Evolutionary conservation across 2,888 invertebrate species (phyloP), one percentile per base, ranked within the genome.

Genomic region (Calameuta idolon): DNA sequence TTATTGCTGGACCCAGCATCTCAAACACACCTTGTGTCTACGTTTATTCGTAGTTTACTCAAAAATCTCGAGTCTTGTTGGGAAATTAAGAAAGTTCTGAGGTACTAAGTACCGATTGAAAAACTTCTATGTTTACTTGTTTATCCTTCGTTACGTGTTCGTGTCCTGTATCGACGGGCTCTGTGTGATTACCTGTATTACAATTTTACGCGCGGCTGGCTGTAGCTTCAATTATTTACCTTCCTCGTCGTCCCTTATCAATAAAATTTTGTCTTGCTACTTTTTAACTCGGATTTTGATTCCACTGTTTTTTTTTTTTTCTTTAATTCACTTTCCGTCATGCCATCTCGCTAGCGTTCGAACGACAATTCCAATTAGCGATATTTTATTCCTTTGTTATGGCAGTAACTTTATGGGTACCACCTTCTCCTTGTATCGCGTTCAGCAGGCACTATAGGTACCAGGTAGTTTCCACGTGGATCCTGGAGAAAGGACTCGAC

Each of bases 111-210:
- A 55, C 55, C 55, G 23, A 23, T 55, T 23, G 55, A 55, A 55
- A 55, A 4, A 23, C 23, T 55, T 55, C 2, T 15, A 23, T 55
- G 55, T 55, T 55, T 55, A 55, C 55, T 55, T 55, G 55, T 55
- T 55, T 55, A 9, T 9, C 55, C 23, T 23, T 23, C 55, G 15
- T 23, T 55, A 55, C 55, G 23, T 4, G 23, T 9, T 9, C 5
- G 23, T 35, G 12, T 35, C 23, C 0, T 55, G 15, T 9, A 2
- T 23, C 23, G 55, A 55, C 2, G 23, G 37, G 12, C 37, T 37
- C 9, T 55, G 76, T 80, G 76, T 75, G 76, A 76, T 78, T 80
- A 78, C 78, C 69, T 76, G 69, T 76, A 34, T 77, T 78, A 75
- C 73, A 80, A 80, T 80, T 80, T 78, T 73, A 80, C 69, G 75